These are phyloP conservation scores for Drosophila ambigua DNA, from an alignment of 1,140 invertebrate genomes.

Conservation along the genomic window DNA sequence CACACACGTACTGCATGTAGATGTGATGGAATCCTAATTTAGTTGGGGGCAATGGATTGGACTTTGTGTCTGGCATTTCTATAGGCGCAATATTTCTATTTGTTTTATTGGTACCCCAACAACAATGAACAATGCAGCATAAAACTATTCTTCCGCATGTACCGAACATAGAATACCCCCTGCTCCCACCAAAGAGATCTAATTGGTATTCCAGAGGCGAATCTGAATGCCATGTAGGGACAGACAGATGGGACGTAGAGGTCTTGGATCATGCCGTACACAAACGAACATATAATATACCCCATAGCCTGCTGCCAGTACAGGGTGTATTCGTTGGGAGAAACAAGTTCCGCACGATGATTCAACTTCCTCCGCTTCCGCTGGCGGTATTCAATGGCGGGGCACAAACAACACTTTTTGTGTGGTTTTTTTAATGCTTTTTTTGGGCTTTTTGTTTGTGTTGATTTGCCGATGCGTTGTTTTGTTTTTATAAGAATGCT, in stretches of 20 bases:
- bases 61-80: constrained; percentile 32
- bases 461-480: constrained; percentile 39
- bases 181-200: no score
- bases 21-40: constrained; percentile 42
- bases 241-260: no score
- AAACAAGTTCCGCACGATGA: constrained; percentile 77
- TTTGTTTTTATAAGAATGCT: constrained; percentile 65
- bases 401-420: constrained; percentile 2
- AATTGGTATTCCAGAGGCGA: no score
- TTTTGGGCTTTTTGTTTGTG: constrained; percentile 40
- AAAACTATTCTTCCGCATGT: no score
- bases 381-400: constrained; percentile 3
- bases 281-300: no score
- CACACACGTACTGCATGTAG: neutral
- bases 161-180: no score
- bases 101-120: constrained; percentile 43
- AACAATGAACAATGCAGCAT: constrained; percentile 35
- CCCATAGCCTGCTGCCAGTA: no score
- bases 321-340: constrained; percentile 27
- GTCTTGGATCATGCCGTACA: no score
- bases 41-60: constrained; percentile 22
- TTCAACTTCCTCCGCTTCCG: constrained; percentile 66
- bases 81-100: constrained; percentile 35
- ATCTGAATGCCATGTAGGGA: no score
- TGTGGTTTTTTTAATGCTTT: no score